These are phyloP conservation scores for Acanthopagrus latus DNA, from an alignment of 2,797 vertebrate genomes.

Conservation along the genomic window DNA sequence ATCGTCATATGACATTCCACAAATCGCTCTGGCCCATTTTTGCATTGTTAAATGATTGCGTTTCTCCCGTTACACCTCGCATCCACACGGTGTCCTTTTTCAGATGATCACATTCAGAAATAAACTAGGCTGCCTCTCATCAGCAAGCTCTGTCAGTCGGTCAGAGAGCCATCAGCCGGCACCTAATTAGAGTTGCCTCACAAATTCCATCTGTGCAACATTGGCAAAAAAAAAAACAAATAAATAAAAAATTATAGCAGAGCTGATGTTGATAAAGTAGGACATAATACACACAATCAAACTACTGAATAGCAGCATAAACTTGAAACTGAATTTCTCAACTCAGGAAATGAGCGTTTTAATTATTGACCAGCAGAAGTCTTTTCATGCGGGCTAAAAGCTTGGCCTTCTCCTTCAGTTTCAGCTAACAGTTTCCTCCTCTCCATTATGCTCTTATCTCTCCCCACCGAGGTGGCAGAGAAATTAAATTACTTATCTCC, in stretches of 20 bases:
- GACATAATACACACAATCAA: conserved; percentile 27
- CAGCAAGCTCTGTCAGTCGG: neutral
- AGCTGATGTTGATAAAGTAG: conserved; percentile 19
- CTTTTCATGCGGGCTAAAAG: conserved; percentile 46
- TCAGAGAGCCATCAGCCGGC: conserved; percentile 12
- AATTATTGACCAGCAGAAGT: conserved; percentile 61
- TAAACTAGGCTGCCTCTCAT: neutral
- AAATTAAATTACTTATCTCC: conserved; percentile 82
- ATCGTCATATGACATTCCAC: neutral
- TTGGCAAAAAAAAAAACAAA: conserved; percentile 17
- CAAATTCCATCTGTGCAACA: conserved; percentile 6
- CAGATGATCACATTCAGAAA: conserved; percentile 5
- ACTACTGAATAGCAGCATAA: neutral
- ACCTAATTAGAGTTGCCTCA: conserved; percentile 43
- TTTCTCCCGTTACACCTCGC: neutral
- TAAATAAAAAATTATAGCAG: no score
- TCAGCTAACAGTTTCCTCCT: conserved; percentile 50
- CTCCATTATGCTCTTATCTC: conserved; percentile 72
- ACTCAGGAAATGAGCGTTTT: conserved; percentile 35
- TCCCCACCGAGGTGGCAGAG: conserved; percentile 66
- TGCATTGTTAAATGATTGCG: neutral
- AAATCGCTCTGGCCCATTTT: neutral
- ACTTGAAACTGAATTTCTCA: conserved; percentile 33
- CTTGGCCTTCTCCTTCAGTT: conserved; percentile 48
- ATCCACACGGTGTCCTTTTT: neutral